phyloP scores from a whole-genome alignment of 2,113 vertebrate genomes.

The Martes martes region DNA sequence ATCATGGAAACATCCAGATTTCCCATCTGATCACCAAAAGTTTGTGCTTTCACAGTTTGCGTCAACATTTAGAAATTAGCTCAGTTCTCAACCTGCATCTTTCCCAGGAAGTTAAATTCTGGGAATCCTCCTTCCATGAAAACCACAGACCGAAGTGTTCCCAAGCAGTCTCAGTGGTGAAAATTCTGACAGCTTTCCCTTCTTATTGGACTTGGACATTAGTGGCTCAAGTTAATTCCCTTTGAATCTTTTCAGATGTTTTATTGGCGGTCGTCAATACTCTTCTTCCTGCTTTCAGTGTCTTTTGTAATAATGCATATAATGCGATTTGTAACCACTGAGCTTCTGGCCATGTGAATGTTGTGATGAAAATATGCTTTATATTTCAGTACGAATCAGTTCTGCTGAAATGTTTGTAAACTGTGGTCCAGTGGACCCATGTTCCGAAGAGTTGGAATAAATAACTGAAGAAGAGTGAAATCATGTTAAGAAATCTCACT shows the following conservation, averaged over 20 bases:
- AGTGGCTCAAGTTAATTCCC: neutral
- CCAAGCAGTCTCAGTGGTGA: neutral
- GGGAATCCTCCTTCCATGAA: neutral
- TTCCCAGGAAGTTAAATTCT: neutral
- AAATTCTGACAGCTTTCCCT: neutral
- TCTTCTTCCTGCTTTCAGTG: neutral
- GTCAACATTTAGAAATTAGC: neutral
- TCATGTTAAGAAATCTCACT: neutral
- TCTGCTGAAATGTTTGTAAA: neutral
- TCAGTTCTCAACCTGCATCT: neutral
- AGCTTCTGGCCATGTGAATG: neutral
- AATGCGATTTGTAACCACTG: neutral
- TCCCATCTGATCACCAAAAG: neutral
- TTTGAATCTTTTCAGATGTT: neutral
- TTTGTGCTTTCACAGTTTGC: neutral
- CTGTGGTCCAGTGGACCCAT: neutral
- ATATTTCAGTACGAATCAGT: neutral
- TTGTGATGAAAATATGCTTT: neutral
- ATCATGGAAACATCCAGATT: neutral
- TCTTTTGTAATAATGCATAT: neutral
- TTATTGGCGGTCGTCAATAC: neutral
- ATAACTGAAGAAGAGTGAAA: neutral
- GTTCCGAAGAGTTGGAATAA: neutral
- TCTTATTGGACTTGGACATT: neutral
- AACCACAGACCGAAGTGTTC: neutral